These are phyloP conservation scores for Thomomys bottae DNA, from an alignment of 2,113 vertebrate species.

Conservation along the genomic window DNA sequence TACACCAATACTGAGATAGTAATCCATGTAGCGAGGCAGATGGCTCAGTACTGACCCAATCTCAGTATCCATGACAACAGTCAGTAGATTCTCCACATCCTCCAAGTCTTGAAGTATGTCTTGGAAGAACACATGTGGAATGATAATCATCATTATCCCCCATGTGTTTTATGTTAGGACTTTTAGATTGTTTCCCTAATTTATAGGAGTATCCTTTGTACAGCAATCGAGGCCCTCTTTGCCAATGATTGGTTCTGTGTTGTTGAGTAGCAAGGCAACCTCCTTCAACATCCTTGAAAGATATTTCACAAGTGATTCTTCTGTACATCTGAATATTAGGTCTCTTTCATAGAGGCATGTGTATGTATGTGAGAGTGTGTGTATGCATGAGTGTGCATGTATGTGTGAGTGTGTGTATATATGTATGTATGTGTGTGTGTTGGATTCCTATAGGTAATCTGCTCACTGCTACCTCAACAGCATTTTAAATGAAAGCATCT, in stretches of 20 bases:
- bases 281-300: background rate
- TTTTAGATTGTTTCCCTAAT: background rate
- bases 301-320: background rate
- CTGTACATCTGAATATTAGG: background rate
- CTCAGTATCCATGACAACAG: background rate
- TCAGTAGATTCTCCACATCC: background rate
- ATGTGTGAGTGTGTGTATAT: background rate
- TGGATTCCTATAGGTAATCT: background rate
- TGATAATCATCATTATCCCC: background rate
- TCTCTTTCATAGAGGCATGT: background rate
- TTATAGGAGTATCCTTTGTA: background rate
- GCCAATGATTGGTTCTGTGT: background rate
- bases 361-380: background rate
- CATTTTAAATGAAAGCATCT: conserved; percentile 20
- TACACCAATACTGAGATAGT: background rate
- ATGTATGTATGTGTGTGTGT: background rate
- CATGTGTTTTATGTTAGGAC: background rate
- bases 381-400: background rate
- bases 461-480: background rate
- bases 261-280: conserved; percentile 25
- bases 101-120: background rate
- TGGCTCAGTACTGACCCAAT: background rate
- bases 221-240: background rate
- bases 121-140: background rate
- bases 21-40: background rate